These are phyloP conservation scores for Charadrius vociferus DNA, from an alignment of 2,113 vertebrate species.

Conservation along the genomic window DNA sequence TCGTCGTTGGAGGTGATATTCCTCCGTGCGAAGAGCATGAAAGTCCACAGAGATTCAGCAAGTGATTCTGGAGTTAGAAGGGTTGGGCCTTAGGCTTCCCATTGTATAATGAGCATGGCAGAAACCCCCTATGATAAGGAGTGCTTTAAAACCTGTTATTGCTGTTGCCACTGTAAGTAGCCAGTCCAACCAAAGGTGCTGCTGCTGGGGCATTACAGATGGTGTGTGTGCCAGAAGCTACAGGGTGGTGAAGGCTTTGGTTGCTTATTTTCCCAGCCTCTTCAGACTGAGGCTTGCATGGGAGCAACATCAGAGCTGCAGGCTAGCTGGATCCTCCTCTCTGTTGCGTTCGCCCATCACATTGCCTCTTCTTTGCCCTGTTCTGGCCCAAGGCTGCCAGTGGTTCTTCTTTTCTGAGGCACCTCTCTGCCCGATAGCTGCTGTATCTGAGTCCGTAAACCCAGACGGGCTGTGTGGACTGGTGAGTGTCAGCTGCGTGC, in stretches of 20 bases:
- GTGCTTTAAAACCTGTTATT: neutral
- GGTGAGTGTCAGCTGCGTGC: neutral
- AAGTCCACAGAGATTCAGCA: neutral
- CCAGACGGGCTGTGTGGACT: neutral
- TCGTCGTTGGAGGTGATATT: neutral
- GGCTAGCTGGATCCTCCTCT: neutral
- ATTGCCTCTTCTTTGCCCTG: neutral
- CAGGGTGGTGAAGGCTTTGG: neutral
- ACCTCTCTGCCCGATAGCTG: neutral
- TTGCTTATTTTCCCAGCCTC: neutral
- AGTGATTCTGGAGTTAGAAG: neutral
- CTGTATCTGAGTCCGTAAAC: neutral
- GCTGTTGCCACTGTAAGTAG: rapidly evolving
- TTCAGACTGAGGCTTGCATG: neutral
- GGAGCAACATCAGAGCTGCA: neutral
- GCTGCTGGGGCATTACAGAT: neutral
- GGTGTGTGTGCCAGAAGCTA: neutral
- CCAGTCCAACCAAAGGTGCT: neutral
- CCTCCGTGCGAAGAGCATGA: rapidly evolving
- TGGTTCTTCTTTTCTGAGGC: neutral
- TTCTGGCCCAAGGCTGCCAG: neutral
- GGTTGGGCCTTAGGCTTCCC: neutral
- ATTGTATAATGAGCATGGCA: neutral
- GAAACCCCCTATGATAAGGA: neutral
- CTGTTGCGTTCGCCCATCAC: neutral